A percentile compares a stretch with the other conserved stretches of the same genome.
phyloP scores from a whole-genome alignment of 2,888 invertebrate genomes.

The Microchrysa polita region DNA sequence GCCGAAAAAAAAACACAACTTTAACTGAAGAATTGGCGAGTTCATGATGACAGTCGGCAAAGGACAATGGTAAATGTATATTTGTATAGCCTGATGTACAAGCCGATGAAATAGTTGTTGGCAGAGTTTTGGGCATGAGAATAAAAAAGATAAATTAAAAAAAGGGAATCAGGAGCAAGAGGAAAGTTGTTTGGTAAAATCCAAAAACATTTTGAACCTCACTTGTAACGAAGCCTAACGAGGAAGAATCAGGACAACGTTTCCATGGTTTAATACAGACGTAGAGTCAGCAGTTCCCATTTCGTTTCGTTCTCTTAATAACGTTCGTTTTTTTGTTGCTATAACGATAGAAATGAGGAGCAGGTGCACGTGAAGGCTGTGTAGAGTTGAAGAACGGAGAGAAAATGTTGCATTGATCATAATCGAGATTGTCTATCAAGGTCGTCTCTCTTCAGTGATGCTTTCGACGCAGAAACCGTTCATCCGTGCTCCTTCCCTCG shows the following conservation, averaged over 20 bases:
- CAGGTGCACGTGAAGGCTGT: not conserved
- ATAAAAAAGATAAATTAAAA: slow-evolving; percentile 43
- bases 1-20: slow-evolving; percentile 1
- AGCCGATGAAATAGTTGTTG: too few species aligned
- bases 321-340: slow-evolving; percentile 13
- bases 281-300: slow-evolving; percentile 29
- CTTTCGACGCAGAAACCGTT: slow-evolving; percentile 2
- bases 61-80: too few species aligned
- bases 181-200: slow-evolving; percentile 17
- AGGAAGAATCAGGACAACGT: too few species aligned
- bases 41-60: not conserved
- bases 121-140: not conserved
- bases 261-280: slow-evolving; percentile 23
- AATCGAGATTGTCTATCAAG: slow-evolving; percentile 42
- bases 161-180: slow-evolving; percentile 5
- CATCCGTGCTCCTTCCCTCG: not conserved
- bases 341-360: slow-evolving; percentile 21
- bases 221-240: too few species aligned
- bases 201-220: too few species aligned
- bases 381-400: slow-evolving; percentile 32
- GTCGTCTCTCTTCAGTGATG: slow-evolving; percentile 40
- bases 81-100: too few species aligned
- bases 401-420: slow-evolving; percentile 18
- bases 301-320: slow-evolving; percentile 34
- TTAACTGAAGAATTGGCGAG: slow-evolving; percentile 9